Evolutionary conservation across 2,797 vertebrate species (phyloP), one percentile per base, ranked within the genome.

Genomic region (Peromyscus attwateri): DNA sequence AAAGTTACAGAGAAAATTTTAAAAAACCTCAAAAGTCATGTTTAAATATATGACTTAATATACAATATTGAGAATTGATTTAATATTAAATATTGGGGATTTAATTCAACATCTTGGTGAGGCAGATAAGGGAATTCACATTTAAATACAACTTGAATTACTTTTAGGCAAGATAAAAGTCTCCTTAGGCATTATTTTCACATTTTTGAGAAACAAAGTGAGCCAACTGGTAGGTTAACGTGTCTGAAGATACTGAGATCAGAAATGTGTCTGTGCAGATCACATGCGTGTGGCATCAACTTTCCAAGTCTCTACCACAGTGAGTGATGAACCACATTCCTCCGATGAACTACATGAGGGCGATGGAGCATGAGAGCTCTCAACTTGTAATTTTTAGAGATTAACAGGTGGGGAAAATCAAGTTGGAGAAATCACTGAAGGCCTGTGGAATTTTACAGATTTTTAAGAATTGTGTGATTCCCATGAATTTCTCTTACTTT

Each of bases 121-220:
- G 12, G 92, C 17, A 87, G 1, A 84, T 27, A 89, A 89, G 25
- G 76, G 2, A 89, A 76, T 92, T 97, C 46, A 70, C 37, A 87
- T 83, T 89, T 89, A 94, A 93, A 94, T 76, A 70, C 90, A 57
- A n/a, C 52, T 95, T 84, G 23, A 87, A 23, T 60, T 57, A 40
- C 66, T 95, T 92, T 60, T 89, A 91, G 17, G 60, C 66, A 76
- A 83, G 31, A 14, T 76, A 73, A 94, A 97, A 97, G 89, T 13
- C 46, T 94, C 46, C 31, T 29, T 49, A 23, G 17, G 17, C 3
- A 16, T 93, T 80, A 87, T 87, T 96, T 95, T 89, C 9, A 92
- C 96, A 57, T 97, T 97, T 97, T 82, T 76, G 95, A 89, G 89
- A 93, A 98, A 95, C 82, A 70, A 6, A 92, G 34, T 95, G 85